Base-by-base conservation (phyloP, 2,888 invertebrate genomes). In the Ectobius pallidus region DNA sequence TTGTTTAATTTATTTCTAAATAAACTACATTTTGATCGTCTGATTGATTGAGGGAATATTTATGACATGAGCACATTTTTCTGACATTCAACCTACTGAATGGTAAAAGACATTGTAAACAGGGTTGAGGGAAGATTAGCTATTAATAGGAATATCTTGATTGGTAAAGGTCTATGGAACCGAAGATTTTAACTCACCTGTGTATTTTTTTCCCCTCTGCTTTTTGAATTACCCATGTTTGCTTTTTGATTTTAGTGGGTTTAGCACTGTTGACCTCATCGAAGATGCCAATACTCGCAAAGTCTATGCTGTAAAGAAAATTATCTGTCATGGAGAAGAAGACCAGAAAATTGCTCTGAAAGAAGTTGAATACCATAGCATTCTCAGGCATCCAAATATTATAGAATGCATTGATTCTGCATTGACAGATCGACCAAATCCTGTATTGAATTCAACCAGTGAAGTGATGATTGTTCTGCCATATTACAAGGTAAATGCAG, bases 201-300 rank as follows among this genome's bases (percentile, higher is more conserved):
- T n/a, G n/a, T n/a, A n/a, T n/a, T n/a, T n/a, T n/a, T n/a, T n/a
- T n/a, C n/a, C n/a, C n/a, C n/a, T n/a, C n/a, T n/a, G n/a, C n/a
- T n/a, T n/a, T n/a, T n/a, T n/a, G n/a, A n/a, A n/a, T n/a, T n/a
- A n/a, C n/a, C n/a, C n/a, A n/a, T n/a, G n/a, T n/a, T n/a, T 25
- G 16, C 16, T 30, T 77, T 74, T 75, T 73, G 73, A 77, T 84
- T 85, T 67, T 81, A 94, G 94, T 9, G 94, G 94, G 11, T 95
- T 94, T 81, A 94, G 94, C 79, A 88, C 90, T 63, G 92, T 95
- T 68, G 91, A 91, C 79, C 84, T 95, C 77, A 90, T 91, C 0
- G 92, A 93, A 82, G 91, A 92, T 80, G 80, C 84, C 1, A 77
- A 85, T 39, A 90, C 88, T 3, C 89, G 87, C 77, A 89, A 88